Percentiles rank a stretch among this genome's conserved stretches.
Evolutionary conservation across 2,888 invertebrate species (phyloP).

Genomic region (Trissonchulus latispiculum): DNA sequence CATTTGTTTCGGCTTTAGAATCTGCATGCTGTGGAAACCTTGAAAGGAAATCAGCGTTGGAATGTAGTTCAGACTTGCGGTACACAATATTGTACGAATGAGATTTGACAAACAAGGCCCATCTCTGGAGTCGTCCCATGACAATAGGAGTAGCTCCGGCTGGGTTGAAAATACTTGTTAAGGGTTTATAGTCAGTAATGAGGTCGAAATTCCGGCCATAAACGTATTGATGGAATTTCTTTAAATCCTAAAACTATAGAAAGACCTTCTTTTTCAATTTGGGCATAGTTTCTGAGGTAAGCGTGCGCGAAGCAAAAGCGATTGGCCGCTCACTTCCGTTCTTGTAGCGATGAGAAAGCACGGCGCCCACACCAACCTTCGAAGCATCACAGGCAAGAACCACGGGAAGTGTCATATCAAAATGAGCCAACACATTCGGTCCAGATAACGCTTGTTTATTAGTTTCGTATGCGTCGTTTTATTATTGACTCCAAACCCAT

Average conservation of each 20-base stretch:
- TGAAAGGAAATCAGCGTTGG: background rate
- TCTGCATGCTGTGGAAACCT: too few relatives aligned
- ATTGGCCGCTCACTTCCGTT: background rate
- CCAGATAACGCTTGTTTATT: background rate
- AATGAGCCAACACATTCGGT: background rate
- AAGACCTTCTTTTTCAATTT: background rate
- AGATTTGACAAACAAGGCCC: background rate
- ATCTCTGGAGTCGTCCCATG: conserved; percentile 31
- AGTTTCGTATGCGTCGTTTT: background rate
- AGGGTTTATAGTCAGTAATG: conserved; percentile 32
- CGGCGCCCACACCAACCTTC: background rate
- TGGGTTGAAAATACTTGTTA: conserved; percentile 30
- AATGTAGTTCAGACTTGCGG: background rate
- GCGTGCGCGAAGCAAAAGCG: background rate
- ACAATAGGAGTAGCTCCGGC: background rate
- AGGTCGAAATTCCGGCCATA: conserved; percentile 32
- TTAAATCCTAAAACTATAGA: conserved; percentile 25
- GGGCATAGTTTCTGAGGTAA: background rate
- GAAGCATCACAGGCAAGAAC: background rate
- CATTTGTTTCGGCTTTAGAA: too few relatives aligned
- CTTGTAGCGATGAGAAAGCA: background rate
- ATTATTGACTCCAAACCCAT: background rate
- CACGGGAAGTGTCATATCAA: background rate
- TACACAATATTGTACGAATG: background rate
- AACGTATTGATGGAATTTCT: conserved; percentile 31